Evolutionary conservation across 2,113 vertebrate species (phyloP).

Genomic region (Petrocephalus microphthalmus): DNA sequence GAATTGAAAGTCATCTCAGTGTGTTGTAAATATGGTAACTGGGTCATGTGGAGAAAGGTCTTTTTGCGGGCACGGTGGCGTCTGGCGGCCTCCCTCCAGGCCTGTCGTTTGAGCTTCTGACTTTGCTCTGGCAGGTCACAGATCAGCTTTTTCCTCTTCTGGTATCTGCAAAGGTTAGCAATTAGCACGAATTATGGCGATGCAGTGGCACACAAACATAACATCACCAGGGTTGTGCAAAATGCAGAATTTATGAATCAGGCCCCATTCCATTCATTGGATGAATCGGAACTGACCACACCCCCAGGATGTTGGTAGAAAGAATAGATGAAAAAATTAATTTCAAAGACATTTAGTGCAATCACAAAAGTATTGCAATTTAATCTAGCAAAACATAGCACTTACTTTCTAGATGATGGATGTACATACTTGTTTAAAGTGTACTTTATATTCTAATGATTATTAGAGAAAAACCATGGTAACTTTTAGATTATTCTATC

Average conservation of each 20-base stretch:
- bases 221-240: not conserved
- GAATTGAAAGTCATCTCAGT: not conserved
- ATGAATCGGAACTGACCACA: not conserved
- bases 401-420: not conserved
- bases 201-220: not conserved
- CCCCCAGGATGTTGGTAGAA: not conserved
- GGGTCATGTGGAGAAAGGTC: conserved; percentile 27
- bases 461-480: not conserved
- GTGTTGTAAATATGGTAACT: not conserved
- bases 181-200: not conserved
- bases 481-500: not conserved
- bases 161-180: conserved; percentile 14
- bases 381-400: not conserved
- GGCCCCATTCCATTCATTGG: not conserved
- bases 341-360: not conserved
- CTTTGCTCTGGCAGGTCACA: conserved; percentile 34
- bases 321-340: not conserved
- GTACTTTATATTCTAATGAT: not conserved
- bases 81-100: conserved; percentile 48
- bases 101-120: conserved; percentile 28
- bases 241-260: not conserved
- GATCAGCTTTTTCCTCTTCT: conserved; percentile 33
- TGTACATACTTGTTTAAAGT: not conserved
- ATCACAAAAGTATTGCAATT: not conserved
- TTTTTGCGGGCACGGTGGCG: conserved; percentile 56